Base-by-base conservation (phyloP, 2,113 vertebrate genomes). In the Colius striatus region DNA sequence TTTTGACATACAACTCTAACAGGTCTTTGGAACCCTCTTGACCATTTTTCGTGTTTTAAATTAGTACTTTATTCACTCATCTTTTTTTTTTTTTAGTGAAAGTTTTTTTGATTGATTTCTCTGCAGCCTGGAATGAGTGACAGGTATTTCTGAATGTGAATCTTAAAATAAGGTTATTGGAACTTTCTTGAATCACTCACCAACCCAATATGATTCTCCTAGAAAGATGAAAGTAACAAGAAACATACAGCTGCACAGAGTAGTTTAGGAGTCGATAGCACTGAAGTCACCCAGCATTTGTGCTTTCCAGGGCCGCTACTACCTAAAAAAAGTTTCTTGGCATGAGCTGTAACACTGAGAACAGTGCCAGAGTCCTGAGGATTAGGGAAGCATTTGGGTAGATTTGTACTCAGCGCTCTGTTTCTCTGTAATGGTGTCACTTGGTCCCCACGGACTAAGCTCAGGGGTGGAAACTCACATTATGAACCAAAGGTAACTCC, bases 341-440 rank as follows among this genome's bases (percentile, higher is more conserved):
- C 79, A 30, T 27, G 26, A 79, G 17, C 20, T 50, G 32, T 89
- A 60, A 47, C 60, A 71, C 51, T 57, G 15, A 55, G 47, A 95
- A 5, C 30, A 50, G 30, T 47, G 66, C 50, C 53, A 84, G 54
- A 54, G 74, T 90, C 57, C 66, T 72, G 78, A 91, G 66, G 67
- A 38, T 34, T 60, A 71, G 21, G 20, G 58, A 89, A 45, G 22
- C n/a, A 43, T 91, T 84, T 91, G 73, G 65, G 51, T 16, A 78
- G 62, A 32, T 72, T 96, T 87, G 67, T 82, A 60, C 71, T 90
- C 74, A 90, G 62, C 62, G 57, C 32, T 87, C n/a, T 38, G 21
- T 48, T 26, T 62, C 72, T 74, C 53, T 82, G 29, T 82, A 75
- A 65, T 2, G 3, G 43, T 90, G 82, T 79, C 84, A 82, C 18